These are phyloP conservation scores for Enteromius radiatus DNA, from an alignment of 2,797 vertebrate genomes.

Conservation along the genomic window DNA sequence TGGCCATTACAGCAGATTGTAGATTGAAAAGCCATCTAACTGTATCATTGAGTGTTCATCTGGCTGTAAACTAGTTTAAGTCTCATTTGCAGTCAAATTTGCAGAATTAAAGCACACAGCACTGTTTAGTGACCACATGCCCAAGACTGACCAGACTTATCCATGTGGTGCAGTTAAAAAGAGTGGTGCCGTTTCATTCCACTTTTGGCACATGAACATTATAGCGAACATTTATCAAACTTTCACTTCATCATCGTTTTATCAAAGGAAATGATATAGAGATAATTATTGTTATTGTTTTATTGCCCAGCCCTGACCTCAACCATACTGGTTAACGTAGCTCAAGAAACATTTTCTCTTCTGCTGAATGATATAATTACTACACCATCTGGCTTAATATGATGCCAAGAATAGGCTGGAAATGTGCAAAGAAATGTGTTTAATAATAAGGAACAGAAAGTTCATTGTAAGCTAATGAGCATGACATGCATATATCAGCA, in stretches of 20 bases:
- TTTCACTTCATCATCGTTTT: neutral
- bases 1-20: neutral
- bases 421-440: slow-evolving; percentile 23
- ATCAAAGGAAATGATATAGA: neutral
- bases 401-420: neutral
- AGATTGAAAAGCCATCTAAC: neutral
- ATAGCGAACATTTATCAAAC: neutral
- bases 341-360: slow-evolving; percentile 1
- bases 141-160: neutral
- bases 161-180: neutral
- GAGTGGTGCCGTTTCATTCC: neutral
- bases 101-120: neutral
- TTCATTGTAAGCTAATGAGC: slow-evolving; percentile 68
- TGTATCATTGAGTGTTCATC: neutral
- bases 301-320: neutral
- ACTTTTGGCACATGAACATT: neutral
- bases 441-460: slow-evolving; percentile 52
- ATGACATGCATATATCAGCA: slow-evolving; percentile 56
- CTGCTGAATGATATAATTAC: slow-evolving; percentile 1
- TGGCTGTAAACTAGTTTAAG: neutral
- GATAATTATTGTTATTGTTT: neutral
- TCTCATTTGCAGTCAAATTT: too few relatives aligned
- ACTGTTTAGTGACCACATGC: neutral
- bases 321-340: neutral
- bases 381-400: neutral